These are phyloP conservation scores for Drosophila parabipectinata DNA, from an alignment of 1,140 invertebrate species.

Conservation along the genomic window DNA sequence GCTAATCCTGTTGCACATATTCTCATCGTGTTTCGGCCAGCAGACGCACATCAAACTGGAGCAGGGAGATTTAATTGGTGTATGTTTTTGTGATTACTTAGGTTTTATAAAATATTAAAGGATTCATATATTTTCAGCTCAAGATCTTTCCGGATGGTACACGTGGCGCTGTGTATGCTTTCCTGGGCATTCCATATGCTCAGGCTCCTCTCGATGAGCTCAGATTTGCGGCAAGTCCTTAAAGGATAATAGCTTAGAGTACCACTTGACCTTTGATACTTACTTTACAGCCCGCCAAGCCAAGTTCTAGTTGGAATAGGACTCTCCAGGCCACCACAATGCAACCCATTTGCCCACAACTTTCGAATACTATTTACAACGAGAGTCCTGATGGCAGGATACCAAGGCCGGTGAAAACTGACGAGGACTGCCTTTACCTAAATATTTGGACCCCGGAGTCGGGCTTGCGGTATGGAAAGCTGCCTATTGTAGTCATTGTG, in stretches of 20 bases:
- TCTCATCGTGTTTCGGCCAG: conserved; percentile 22
- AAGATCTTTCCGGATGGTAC: conserved; percentile 84
- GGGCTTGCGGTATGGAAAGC: conserved; percentile 85
- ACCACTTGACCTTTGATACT: neutral
- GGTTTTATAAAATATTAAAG: neutral
- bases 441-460: conserved; percentile 86
- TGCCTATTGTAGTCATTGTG: conserved; percentile 87
- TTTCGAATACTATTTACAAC: conserved; percentile 80
- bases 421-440: conserved; percentile 86
- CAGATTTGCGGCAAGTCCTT: conserved; percentile 85
- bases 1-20: conserved; percentile 12
- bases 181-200: conserved; percentile 89
- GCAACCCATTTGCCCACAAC: conserved; percentile 85
- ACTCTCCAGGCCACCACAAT: conserved; percentile 84
- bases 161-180: conserved; percentile 86
- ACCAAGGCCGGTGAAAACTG: conserved; percentile 46
- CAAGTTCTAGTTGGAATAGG: conserved; percentile 85
- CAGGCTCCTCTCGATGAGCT: conserved; percentile 86
- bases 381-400: conserved; percentile 60
- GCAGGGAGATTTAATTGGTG: conserved; percentile 73
- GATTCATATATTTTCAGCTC: conserved; percentile 61
- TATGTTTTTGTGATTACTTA: conserved; percentile 24
- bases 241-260: neutral
- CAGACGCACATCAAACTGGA: conserved; percentile 75
- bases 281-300: conserved; percentile 83